A percentile compares a stretch with the other conserved stretches of the same genome.
phyloP scores from a whole-genome alignment of 2,113 vertebrate species.

The Laticauda laticaudata region DNA sequence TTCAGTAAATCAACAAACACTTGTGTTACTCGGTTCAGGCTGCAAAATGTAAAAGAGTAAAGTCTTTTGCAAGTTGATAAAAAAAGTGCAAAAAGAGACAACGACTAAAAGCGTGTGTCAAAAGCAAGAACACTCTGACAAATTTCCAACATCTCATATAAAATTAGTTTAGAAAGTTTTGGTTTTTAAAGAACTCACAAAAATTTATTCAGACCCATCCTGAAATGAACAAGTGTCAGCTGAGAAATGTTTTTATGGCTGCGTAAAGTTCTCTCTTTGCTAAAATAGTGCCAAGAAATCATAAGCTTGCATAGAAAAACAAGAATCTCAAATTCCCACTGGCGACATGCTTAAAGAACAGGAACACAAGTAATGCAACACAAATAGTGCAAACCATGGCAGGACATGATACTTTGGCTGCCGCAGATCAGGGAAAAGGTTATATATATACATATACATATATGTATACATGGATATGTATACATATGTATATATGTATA shows the following conservation, averaged over 20 bases:
- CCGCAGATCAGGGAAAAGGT: constrained; percentile 72
- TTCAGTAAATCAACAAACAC: constrained; percentile 67
- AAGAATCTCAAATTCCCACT: constrained; percentile 74
- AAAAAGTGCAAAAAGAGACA: constrained; percentile 34
- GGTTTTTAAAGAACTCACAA: constrained; percentile 59
- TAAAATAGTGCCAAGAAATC: constrained; percentile 80
- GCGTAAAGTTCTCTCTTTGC: constrained; percentile 66
- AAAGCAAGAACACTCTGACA: constrained; percentile 65
- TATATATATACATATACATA: constrained; percentile 27
- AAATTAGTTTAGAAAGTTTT: constrained; percentile 64
- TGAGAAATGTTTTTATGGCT: constrained; percentile 66
- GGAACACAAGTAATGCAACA: constrained; percentile 77
- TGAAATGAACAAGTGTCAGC: constrained; percentile 70
- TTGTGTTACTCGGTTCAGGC: constrained; percentile 64
- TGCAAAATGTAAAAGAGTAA: constrained; percentile 67
- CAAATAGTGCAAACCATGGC: constrained; percentile 90
- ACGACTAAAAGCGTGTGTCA: constrained; percentile 51
- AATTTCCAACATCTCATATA: constrained; percentile 68
- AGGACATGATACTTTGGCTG: constrained; percentile 66
- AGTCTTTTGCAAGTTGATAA: constrained; percentile 59
- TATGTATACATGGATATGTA: too few species aligned
- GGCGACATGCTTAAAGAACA: constrained; percentile 82
- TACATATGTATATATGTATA: too few species aligned
- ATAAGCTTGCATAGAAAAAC: constrained; percentile 79
- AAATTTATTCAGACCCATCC: constrained; percentile 64